Base-by-base conservation (phyloP, 1,140 invertebrate genomes). In the Diploscapter pachys region DNA sequence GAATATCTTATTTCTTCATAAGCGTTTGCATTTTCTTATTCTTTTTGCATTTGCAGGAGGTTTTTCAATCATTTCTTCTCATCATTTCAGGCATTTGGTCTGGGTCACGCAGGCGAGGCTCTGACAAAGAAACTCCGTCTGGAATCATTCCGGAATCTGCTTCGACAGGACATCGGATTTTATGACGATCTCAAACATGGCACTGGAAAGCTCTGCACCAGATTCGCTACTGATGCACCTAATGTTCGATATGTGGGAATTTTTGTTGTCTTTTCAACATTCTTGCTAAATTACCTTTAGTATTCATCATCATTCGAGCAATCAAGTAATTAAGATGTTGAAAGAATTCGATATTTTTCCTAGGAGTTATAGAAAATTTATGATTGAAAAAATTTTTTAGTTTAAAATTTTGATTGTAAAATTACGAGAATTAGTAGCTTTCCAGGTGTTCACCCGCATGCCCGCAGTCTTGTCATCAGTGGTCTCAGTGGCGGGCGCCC, bases 151-250 rank as follows among this genome's bases (percentile, higher is more conserved):
- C 83, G 75, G 61, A 87, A 88, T 50, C 86, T 90, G 77, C 57
- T 90, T 8, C 80, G 86, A 67, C 86, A 89, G 84, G 88, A 89
- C 68, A 88, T 89, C 71, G 77, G 83, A 3, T 89, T 84, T 78
- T 90, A 88, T 85, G 89, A 89, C 81, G 86, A 89, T 69, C 79
- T 85, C 6, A 81, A 86, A n/a, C 89, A 89, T 80, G 83, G 81
- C 64, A 86, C 88, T 55, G 89, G 89, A 59, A 87, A 87, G 64
- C 73, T 89, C 49, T 86, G 87, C 56, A 88, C 88, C 6, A 79
- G 89, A 71, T 85, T 89, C 64, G 85, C 89, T 11, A 88, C 86
- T 4, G 89, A 89, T 81, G 87, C 88, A 59, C 87, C 89, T 50
- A 86, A 85, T 77, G 86, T 89, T 53, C 87, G 88, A 79, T 87